These are phyloP conservation scores for Galerucella pusilla DNA, from an alignment of 2,888 invertebrate genomes.

Conservation along the genomic window DNA sequence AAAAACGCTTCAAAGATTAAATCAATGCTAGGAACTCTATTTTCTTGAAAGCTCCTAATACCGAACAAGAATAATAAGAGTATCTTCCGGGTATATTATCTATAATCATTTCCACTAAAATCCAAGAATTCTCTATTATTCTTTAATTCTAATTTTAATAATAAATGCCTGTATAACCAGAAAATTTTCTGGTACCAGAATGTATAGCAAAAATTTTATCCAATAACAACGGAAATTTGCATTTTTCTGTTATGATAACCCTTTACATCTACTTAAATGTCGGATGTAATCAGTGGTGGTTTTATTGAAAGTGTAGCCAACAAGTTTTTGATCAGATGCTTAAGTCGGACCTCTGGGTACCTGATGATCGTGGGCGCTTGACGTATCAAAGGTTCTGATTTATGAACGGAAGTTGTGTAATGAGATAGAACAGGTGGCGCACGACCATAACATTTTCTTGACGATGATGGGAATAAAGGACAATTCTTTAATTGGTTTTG, in stretches of 20 bases:
- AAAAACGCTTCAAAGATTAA: no score
- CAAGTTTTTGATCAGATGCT: neutral
- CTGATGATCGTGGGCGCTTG: neutral
- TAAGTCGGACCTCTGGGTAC: neutral
- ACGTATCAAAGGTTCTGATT: constrained; percentile 55
- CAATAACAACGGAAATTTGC: neutral
- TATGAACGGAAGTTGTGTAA: constrained; percentile 64
- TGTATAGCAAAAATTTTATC: no score
- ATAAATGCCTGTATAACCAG: no score
- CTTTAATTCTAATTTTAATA: no score
- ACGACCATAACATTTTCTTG: constrained; percentile 33
- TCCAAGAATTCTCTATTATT: no score
- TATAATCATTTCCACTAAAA: no score
- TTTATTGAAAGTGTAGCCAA: constrained; percentile 1
- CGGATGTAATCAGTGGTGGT: neutral
- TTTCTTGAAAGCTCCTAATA: no score
- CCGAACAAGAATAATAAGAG: no score
- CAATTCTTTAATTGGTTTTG: neutral
- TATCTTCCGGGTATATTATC: no score
- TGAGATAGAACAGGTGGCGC: constrained; percentile 63
- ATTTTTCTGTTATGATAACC: no score
- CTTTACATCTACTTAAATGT: neutral
- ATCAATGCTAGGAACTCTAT: no score
- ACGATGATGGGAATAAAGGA: constrained; percentile 1
- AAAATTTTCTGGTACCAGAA: no score